These are phyloP conservation scores for Argynnis bischoffii DNA, from an alignment of 2,888 invertebrate genomes.

Conservation along the genomic window DNA sequence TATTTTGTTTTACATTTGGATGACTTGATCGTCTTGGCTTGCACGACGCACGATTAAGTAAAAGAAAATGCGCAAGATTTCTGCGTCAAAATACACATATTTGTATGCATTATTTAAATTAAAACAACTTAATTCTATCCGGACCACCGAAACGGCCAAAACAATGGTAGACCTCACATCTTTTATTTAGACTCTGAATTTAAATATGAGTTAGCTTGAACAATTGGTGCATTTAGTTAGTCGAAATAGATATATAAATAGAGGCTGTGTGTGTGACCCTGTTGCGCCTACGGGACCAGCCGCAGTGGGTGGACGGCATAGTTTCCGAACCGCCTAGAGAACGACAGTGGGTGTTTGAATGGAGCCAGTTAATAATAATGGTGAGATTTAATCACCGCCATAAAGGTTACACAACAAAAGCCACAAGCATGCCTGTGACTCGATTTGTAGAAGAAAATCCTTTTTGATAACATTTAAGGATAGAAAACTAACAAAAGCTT, in stretches of 20 bases:
- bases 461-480: constrained; percentile 57
- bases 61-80: constrained; percentile 16
- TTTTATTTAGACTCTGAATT: constrained; percentile 73
- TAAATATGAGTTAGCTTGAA: constrained; percentile 74
- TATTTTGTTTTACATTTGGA: constrained; percentile 60
- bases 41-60: constrained; percentile 66
- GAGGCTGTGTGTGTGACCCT: constrained; percentile 78
- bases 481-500: constrained; percentile 69
- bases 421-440: constrained; percentile 72
- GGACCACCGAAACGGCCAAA: constrained; percentile 75
- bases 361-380: constrained; percentile 82
- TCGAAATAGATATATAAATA: constrained; percentile 72
- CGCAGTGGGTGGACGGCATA: constrained; percentile 81
- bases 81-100: constrained; percentile 42
- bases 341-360: constrained; percentile 81
- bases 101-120: constrained; percentile 62
- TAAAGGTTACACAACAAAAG: constrained; percentile 77
- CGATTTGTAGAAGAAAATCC: constrained; percentile 63
- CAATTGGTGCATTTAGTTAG: constrained; percentile 75
- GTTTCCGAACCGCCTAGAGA: constrained; percentile 75
- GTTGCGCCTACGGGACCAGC: constrained; percentile 80
- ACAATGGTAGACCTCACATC: constrained; percentile 76
- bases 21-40: constrained; percentile 76
- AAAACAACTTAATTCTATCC: constrained; percentile 60
- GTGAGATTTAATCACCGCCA: constrained; percentile 81